Evolutionary conservation across 2,113 vertebrate genomes (phyloP).

Genomic region (Columba janthina): DNA sequence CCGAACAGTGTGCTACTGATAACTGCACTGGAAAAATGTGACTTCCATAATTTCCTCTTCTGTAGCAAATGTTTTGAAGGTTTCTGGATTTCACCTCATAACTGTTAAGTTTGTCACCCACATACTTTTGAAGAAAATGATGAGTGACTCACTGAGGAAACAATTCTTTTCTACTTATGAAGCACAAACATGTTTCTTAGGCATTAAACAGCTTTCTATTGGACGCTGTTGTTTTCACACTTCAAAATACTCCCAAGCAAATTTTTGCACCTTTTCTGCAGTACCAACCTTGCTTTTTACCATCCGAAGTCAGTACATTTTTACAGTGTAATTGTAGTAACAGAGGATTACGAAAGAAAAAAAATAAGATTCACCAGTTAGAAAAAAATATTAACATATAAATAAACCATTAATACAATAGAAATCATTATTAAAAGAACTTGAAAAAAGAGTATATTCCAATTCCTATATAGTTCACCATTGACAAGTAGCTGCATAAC

Average conservation of each 20-base stretch:
- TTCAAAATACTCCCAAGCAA: background rate
- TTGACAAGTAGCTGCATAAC: background rate
- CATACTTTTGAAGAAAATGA: background rate
- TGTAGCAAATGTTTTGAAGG: background rate
- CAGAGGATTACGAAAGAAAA: background rate
- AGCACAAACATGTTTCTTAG: background rate
- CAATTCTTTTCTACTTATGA: background rate
- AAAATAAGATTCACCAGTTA: rapidly evolving
- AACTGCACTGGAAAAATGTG: background rate
- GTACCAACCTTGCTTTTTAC: background rate
- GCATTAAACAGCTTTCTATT: background rate
- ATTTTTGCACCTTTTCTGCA: background rate
- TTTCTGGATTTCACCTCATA: background rate
- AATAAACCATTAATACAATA: background rate
- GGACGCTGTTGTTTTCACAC: background rate
- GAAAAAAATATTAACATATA: background rate
- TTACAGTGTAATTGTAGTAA: background rate
- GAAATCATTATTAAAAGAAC: background rate
- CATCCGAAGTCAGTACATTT: background rate
- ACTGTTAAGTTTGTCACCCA: background rate
- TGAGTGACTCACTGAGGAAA: background rate
- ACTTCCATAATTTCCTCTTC: background rate
- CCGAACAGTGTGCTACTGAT: background rate
- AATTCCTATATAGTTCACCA: background rate
- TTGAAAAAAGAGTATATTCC: background rate